Base-by-base conservation (phyloP, 2,888 invertebrate species). In the Andrena marginata region DNA sequence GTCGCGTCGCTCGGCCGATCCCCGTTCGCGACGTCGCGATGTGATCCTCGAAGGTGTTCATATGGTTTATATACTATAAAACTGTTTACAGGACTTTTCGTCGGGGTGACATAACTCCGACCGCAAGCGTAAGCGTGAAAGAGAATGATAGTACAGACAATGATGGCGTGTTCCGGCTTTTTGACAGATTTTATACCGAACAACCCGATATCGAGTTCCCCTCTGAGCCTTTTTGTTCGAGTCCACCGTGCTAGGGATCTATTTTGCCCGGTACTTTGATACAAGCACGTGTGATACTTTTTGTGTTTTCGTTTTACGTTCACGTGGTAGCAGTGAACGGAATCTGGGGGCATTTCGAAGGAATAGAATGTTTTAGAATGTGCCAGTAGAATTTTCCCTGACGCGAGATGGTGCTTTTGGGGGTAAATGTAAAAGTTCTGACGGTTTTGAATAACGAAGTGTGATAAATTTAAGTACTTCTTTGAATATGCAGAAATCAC, bases 51-150 rank as follows among this genome's bases (percentile, higher is more conserved):
- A 82, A 23, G 54, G 67, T 74, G 29, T 42, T 75, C 68, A 82
- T 71, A 77, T 77, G 54, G 76, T 77, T 82, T 75, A 75, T 68
- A 33, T 78, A 54, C 48, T 75, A 49, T 78, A 31, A 68, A 77
- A 84, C 78, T 84, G 84, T 84, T 84, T 84, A 68, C 84, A 84
- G 84, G 84, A 56, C 31, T 69, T 71, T 63, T 56, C 63, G 74
- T 82, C 71, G 77, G 64, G 64, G 82, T 82, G 71, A 69, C 20
- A 69, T 60, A 84, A 56, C 83, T 84, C 72, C 77, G 84, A 84
- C 20, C 51, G 35, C 73, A 67, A 82, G 31, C 70, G 82, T 82
- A 74, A 71, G 70, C 31, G 64, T 82, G 67, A 70, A 75, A 26
- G 26, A 71, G 60, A 69, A n/a, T 56, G 42, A 31, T 23, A 60